Percentiles rank a stretch among this genome's conserved stretches.
phyloP scores from a whole-genome alignment of 2,113 vertebrate genomes.

The Heterochromis multidens region DNA sequence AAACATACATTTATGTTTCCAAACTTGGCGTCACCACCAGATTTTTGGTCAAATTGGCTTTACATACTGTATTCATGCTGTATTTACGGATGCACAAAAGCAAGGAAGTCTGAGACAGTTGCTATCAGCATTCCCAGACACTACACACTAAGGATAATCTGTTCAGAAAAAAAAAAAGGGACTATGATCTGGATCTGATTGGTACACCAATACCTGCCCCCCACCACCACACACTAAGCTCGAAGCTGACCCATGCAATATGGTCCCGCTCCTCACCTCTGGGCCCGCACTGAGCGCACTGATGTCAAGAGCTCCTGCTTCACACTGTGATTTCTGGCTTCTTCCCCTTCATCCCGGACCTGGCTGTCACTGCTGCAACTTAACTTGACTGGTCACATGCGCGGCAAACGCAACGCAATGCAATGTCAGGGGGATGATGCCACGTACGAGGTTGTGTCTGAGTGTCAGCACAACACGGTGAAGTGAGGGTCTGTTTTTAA shows the following conservation, averaged over 20 bases:
- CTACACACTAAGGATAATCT: background rate
- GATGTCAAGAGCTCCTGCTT: constrained; percentile 83
- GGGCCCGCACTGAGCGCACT: constrained; percentile 77
- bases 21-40: background rate
- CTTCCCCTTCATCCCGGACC: constrained; percentile 70
- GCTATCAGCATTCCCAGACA: background rate
- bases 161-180: background rate
- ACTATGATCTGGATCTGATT: constrained; percentile 1
- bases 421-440: background rate
- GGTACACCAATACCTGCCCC: background rate
- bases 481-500: constrained; percentile 9
- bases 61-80: background rate
- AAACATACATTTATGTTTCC: constrained; percentile 1
- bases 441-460: background rate
- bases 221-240: constrained; percentile 20
- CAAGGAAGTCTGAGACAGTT: background rate
- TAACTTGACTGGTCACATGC: background rate
- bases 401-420: background rate
- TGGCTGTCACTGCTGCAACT: constrained; percentile 15
- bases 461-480: background rate
- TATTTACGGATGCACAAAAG: background rate
- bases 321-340: constrained; percentile 91
- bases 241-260: constrained; percentile 53
- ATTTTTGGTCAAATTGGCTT: constrained; percentile 10
- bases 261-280: constrained; percentile 8